These are phyloP conservation scores for Falco rusticolus DNA, from an alignment of 2,797 vertebrate genomes.

Conservation along the genomic window DNA sequence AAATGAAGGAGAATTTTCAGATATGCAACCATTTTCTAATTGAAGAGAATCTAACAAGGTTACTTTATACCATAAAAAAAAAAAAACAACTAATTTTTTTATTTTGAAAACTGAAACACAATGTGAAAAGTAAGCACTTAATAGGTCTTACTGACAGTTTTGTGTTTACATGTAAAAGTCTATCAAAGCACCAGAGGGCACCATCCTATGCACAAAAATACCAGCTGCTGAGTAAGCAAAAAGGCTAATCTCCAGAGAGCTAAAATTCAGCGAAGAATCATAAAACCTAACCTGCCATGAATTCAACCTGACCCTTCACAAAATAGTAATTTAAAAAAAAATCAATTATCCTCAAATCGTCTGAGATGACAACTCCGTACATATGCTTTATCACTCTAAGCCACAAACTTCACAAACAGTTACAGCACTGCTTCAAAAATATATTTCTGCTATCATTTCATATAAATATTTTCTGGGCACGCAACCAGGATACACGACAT, in stretches of 20 bases:
- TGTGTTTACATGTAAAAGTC: background rate
- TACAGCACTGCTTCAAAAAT: background rate
- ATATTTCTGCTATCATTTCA: background rate
- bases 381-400: background rate
- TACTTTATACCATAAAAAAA: background rate
- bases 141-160: background rate
- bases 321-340: background rate
- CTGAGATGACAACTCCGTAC: background rate
- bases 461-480: background rate
- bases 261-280: background rate
- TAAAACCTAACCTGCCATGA: background rate
- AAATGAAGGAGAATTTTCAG: background rate
- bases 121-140: background rate
- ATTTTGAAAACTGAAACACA: background rate
- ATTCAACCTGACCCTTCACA: background rate
- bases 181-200: constrained; percentile 54
- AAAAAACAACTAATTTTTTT: background rate
- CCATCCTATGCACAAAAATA: background rate
- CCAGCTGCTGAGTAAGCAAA: background rate
- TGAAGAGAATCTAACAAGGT: background rate
- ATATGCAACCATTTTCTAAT: background rate
- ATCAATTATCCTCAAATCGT: background rate
- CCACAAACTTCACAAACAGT: background rate
- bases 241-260: background rate
- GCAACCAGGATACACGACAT: background rate